phyloP scores from a whole-genome alignment of 2,888 invertebrate genomes.

The Drosophila emarginata region DNA sequence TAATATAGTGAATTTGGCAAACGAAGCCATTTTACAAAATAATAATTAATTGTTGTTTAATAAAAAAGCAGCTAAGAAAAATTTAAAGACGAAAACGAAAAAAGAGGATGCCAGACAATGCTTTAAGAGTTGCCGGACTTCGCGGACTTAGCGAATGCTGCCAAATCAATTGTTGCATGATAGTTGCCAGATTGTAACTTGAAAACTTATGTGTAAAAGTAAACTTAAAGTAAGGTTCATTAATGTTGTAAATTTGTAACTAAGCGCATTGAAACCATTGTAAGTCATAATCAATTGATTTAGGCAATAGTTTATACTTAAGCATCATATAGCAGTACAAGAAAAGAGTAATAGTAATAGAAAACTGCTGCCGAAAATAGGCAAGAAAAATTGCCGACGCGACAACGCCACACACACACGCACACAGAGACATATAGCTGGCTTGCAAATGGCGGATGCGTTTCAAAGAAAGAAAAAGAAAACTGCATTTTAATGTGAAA shows the following conservation, averaged over 20 bases:
- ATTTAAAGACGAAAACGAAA: not conserved
- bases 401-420: constrained; percentile 62
- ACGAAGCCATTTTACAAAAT: constrained; percentile 62
- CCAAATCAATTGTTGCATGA: not conserved
- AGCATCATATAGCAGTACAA: constrained; percentile 28
- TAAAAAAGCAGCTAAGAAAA: not conserved
- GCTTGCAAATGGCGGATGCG: constrained; percentile 74
- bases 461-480: constrained; percentile 49
- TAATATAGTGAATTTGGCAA: constrained; percentile 75
- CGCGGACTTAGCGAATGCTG: not conserved
- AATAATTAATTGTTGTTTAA: not conserved
- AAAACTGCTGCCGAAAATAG: constrained; percentile 53
- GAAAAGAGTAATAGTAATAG: constrained; percentile 19
- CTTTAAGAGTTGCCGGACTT: not conserved
- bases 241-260: constrained; percentile 55
- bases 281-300: constrained; percentile 49
- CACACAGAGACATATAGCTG: constrained; percentile 47
- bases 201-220: constrained; percentile 37
- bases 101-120: not conserved
- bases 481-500: constrained; percentile 63
- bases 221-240: constrained; percentile 33
- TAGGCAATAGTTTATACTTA: constrained; percentile 31
- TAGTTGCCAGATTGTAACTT: not conserved
- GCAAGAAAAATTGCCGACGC: constrained; percentile 66
- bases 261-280: constrained; percentile 52